Base-by-base conservation (phyloP, 2,888 invertebrate species). In the Caenorhabditis sp. region DNA sequence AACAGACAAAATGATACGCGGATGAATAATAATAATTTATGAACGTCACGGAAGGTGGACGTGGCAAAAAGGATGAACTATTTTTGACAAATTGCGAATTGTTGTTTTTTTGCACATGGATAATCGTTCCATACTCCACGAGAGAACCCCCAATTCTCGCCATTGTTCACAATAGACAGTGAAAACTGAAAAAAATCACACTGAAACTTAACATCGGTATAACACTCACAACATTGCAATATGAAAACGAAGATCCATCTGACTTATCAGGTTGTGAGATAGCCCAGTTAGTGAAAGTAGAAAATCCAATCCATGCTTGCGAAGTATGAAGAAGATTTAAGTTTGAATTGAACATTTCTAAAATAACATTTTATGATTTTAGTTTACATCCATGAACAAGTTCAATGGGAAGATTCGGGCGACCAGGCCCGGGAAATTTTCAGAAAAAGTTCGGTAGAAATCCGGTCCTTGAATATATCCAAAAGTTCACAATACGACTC, bases 61-160 rank as follows among this genome's bases (percentile, higher is more conserved):
- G n/a, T n/a, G n/a, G n/a, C 31, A 31, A 31, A 31, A 31, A 31
- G 31, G 31, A 31, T n/a, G n/a, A 31, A 31, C 31, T 43, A 43
- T 14, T 63, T 53, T 55, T 69, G 43, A 14, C 64, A 64, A 50
- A 64, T 57, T n/a, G 51, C 64, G 21, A 26, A 64, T 24, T 58
- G 8, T 23, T 50, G 50, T 8, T 12, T 64, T 12, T 49, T 58
- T 5, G 31, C 6, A 49, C 64, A 64, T 12, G 49, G 58, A 21
- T 50, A 36, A 51, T 57, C 51, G n/a, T 21, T 23, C 64, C 64
- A 64, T 10, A 64, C 58, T 27, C 64, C 64, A 1, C 64, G 26
- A 6, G 50, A 27, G 17, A 49, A 57, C 4, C 50, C 57, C 17
- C 36, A 31, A 26, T 26, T 17, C 3, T 3, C 1, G 1, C 55